phyloP scores from a whole-genome alignment of 2,797 vertebrate species.

The Tiaroga cobitis region DNA sequence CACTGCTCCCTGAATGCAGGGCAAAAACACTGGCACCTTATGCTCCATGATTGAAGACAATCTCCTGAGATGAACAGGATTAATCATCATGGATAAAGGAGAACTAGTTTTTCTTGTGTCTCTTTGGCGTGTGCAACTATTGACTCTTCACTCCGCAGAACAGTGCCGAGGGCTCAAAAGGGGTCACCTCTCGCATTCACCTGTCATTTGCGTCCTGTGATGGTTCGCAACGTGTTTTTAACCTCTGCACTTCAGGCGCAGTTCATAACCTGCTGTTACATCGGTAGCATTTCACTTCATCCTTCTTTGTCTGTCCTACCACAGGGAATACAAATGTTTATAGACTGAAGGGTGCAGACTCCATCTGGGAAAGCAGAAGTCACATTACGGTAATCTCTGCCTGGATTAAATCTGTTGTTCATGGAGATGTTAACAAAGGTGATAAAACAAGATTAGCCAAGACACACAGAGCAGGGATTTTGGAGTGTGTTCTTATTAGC shows the following conservation, averaged over 20 bases:
- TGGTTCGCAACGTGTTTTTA: conserved; percentile 3
- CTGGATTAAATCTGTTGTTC: conserved; percentile 82
- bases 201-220: neutral
- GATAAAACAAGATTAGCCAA: conserved; percentile 83
- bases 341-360: conserved; percentile 56
- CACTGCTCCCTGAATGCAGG: conserved; percentile 74
- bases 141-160: conserved; percentile 75
- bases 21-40: conserved; percentile 79
- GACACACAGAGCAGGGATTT: conserved; percentile 71
- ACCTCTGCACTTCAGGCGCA: conserved; percentile 48
- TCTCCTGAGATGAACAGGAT: conserved; percentile 80
- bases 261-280: conserved; percentile 57
- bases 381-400: conserved; percentile 80
- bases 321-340: conserved; percentile 65
- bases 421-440: conserved; percentile 85
- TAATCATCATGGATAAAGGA: conserved; percentile 80
- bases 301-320: conserved; percentile 57
- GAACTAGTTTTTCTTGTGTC: conserved; percentile 65
- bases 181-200: conserved; percentile 66
- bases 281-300: conserved; percentile 56
- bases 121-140: conserved; percentile 68
- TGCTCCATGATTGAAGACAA: conserved; percentile 83
- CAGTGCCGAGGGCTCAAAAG: conserved; percentile 76
- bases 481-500: conserved; percentile 77
- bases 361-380: conserved; percentile 73